Conservation (phyloP, 30 jellyfish, hydroid and myxozoan genomes). For the Nemopilema nomurai region DNA sequence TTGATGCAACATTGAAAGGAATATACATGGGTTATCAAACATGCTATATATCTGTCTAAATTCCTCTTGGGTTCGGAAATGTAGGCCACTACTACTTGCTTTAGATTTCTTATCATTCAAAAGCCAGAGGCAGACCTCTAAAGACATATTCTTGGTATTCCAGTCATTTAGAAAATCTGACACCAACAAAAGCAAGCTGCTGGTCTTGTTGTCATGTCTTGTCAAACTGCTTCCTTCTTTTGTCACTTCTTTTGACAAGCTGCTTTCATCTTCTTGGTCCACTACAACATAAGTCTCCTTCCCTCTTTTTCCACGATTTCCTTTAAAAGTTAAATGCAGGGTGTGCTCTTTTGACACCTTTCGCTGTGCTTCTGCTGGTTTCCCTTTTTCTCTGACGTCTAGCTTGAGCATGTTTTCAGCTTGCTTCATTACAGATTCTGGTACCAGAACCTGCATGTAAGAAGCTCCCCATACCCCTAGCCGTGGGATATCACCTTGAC, state of each 20-base stretch:
- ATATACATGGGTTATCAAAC: conserved; percentile 57
- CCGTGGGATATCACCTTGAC: conserved; percentile 79
- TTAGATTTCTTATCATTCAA: conserved; percentile 24
- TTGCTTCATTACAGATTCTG: conserved; percentile 83
- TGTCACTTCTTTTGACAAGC: neutral
- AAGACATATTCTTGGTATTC: conserved; percentile 52
- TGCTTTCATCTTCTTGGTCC: conserved; percentile 43
- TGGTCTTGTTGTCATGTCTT: conserved; percentile 1
- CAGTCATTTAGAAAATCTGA: conserved; percentile 50
- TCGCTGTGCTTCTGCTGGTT: neutral
- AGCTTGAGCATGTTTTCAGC: conserved; percentile 61
- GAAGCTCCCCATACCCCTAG: conserved; percentile 91
- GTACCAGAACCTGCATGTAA: conserved; percentile 69
- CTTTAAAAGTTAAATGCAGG: conserved; percentile 47
- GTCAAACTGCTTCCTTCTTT: neutral
- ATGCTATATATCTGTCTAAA: conserved; percentile 16
- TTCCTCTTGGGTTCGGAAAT: conserved; percentile 26
- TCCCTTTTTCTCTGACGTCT: neutral
- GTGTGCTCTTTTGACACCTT: conserved; percentile 40
- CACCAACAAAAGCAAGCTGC: conserved; percentile 36
- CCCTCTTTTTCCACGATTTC: conserved; percentile 36
- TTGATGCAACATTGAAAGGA: conserved; percentile 45
- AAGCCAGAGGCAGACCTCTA: conserved; percentile 48
- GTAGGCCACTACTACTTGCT: conserved; percentile 24
- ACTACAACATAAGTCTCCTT: conserved; percentile 60